Evolutionary conservation across 2,797 vertebrate genomes (phyloP).

Genomic region (Acridotheres tristis): DNA sequence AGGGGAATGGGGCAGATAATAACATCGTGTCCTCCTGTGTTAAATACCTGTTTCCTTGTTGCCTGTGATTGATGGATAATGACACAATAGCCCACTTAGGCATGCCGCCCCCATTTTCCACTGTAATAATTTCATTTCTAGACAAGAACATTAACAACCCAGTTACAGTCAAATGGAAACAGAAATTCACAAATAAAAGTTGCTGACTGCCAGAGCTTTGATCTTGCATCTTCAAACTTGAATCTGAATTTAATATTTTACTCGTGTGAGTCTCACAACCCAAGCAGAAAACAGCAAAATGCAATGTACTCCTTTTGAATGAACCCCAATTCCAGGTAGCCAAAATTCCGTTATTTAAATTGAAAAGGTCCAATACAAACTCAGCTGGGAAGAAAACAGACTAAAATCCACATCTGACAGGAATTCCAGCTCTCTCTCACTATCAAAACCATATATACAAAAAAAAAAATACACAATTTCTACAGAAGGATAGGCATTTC

Average conservation of each 20-base stretch:
- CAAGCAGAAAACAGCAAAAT: neutral
- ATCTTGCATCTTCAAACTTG: neutral
- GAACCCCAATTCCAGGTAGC: neutral
- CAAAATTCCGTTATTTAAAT: neutral
- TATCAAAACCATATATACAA: neutral
- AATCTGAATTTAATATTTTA: neutral
- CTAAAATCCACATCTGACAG: neutral
- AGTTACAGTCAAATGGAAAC: slow-evolving; percentile 8
- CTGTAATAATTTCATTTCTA: slow-evolving; percentile 29
- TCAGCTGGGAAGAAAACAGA: neutral
- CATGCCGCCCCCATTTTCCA: neutral
- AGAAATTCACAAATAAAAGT: neutral
- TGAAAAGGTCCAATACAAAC: neutral
- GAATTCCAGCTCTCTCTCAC: neutral
- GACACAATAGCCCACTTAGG: neutral
- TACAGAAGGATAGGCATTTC: neutral
- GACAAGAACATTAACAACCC: slow-evolving; percentile 2
- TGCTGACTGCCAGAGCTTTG: neutral
- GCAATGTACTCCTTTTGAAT: neutral
- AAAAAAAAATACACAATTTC: neutral
- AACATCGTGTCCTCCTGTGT: neutral
- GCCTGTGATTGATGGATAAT: slow-evolving; percentile 29
- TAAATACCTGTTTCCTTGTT: slow-evolving; percentile 41
- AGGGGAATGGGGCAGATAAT: neutral
- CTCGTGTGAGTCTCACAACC: neutral